Evolutionary conservation across 2,797 vertebrate genomes (phyloP).

Genomic region (Kryptolebias ocellatus): DNA sequence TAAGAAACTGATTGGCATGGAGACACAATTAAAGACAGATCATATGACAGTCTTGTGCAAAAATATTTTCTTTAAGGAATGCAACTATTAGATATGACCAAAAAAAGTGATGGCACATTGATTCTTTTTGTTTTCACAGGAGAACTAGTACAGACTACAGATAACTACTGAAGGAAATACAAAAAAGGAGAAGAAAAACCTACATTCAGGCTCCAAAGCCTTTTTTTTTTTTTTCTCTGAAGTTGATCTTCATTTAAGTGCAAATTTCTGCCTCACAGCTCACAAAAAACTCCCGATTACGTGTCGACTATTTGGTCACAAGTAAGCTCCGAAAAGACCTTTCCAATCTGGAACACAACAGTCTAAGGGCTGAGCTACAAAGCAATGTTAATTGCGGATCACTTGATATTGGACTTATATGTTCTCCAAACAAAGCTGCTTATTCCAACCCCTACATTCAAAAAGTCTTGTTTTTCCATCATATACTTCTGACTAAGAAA

Average conservation of each 20-base stretch:
- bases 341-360: conserved; percentile 1
- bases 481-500: not conserved
- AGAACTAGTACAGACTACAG: conserved; percentile 38
- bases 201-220: conserved; percentile 54
- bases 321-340: conserved; percentile 7
- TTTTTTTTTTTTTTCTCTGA: conserved; percentile 22
- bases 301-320: conserved; percentile 48
- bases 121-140: conserved; percentile 50
- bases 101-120: conserved; percentile 63
- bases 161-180: conserved; percentile 35
- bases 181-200: conserved; percentile 35
- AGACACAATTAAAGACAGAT: conserved; percentile 46
- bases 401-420: not conserved
- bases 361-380: not conserved
- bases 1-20: conserved; percentile 42
- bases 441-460: not conserved
- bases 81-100: conserved; percentile 54
- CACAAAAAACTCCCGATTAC: conserved; percentile 22
- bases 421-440: not conserved
- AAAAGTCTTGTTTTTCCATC: conserved; percentile 1
- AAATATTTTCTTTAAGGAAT: conserved; percentile 68
- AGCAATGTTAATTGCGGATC: not conserved
- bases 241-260: conserved; percentile 61
- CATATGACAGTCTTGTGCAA: conserved; percentile 67
- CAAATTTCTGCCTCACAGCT: conserved; percentile 63